phyloP scores from a whole-genome alignment of 2,888 invertebrate species.

The Orthosia gracilis region DNA sequence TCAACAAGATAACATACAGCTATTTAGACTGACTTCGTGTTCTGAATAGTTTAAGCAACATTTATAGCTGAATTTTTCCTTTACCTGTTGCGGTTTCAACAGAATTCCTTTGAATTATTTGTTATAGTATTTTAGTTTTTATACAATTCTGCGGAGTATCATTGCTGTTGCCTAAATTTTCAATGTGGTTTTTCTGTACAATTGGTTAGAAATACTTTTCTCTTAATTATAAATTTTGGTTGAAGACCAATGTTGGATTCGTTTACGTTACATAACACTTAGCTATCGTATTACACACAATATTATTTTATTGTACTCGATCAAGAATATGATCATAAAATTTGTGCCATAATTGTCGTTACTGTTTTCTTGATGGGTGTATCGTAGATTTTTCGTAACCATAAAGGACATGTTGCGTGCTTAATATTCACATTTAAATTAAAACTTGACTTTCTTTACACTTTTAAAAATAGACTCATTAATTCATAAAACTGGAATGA shows the following conservation, averaged over 20 bases:
- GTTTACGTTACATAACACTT: conserved; percentile 38
- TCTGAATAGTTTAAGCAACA: conserved; percentile 46
- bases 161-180: not conserved
- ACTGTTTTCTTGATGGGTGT: conserved; percentile 34
- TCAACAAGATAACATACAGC: conserved; percentile 27
- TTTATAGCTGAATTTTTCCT: conserved; percentile 42
- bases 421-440: conserved; percentile 16
- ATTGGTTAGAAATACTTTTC: not conserved
- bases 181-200: not conserved
- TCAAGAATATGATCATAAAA: conserved; percentile 62
- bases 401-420: conserved; percentile 22
- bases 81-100: conserved; percentile 21
- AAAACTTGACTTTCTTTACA: conserved; percentile 22
- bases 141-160: not conserved
- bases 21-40: conserved; percentile 41
- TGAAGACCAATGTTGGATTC: not conserved
- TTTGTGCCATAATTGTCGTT: conserved; percentile 44
- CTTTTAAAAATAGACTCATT: conserved; percentile 10
- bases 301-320: conserved; percentile 42
- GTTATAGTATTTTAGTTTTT: not conserved
- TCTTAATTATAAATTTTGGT: not conserved
- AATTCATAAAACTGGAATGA: conserved; percentile 9
- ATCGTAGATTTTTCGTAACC: conserved; percentile 43
- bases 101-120: conserved; percentile 30
- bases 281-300: conserved; percentile 39